A percentile compares a stretch with the other conserved stretches of the same genome.
These are phyloP conservation scores for Brevimyrus niger DNA, from an alignment of 2,113 vertebrate species.

Conservation along the genomic window DNA sequence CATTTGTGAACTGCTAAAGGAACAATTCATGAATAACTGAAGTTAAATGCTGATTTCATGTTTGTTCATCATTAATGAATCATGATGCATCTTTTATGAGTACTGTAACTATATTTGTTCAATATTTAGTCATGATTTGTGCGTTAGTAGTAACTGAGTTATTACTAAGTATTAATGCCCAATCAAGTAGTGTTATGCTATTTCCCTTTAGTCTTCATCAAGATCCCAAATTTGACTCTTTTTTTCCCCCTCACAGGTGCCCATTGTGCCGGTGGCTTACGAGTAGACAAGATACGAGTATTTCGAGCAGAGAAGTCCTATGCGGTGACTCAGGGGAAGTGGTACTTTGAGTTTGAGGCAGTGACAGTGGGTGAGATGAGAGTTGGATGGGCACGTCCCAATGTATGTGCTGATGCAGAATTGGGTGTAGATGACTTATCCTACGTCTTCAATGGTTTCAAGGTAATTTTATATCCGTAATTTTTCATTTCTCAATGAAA, in stretches of 20 bases:
- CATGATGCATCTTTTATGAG: background rate
- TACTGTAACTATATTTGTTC: background rate
- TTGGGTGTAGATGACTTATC: slow-evolving; percentile 78
- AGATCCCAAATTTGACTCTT: background rate
- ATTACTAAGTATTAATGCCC: background rate
- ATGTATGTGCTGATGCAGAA: slow-evolving; percentile 71
- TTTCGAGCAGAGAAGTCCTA: slow-evolving; percentile 84
- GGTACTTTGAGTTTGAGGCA: slow-evolving; percentile 90
- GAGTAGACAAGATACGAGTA: slow-evolving; percentile 68
- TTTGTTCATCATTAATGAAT: background rate
- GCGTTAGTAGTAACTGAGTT: background rate
- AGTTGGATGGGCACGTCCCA: slow-evolving; percentile 82
- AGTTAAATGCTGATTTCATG: background rate
- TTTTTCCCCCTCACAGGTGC: slow-evolving; percentile 42
- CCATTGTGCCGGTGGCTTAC: slow-evolving; percentile 47
- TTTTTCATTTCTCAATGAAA: background rate
- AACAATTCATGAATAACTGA: background rate
- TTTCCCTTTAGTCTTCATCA: background rate
- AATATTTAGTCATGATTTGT: background rate
- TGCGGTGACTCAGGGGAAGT: slow-evolving; percentile 72
- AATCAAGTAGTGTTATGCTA: background rate
- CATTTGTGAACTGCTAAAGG: background rate
- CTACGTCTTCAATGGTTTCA: slow-evolving; percentile 85
- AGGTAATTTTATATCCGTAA: slow-evolving; percentile 46
- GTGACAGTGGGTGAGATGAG: slow-evolving; percentile 87